These are phyloP conservation scores for Muntiacus reevesi DNA, from an alignment of 2,113 vertebrate species.

Conservation along the genomic window DNA sequence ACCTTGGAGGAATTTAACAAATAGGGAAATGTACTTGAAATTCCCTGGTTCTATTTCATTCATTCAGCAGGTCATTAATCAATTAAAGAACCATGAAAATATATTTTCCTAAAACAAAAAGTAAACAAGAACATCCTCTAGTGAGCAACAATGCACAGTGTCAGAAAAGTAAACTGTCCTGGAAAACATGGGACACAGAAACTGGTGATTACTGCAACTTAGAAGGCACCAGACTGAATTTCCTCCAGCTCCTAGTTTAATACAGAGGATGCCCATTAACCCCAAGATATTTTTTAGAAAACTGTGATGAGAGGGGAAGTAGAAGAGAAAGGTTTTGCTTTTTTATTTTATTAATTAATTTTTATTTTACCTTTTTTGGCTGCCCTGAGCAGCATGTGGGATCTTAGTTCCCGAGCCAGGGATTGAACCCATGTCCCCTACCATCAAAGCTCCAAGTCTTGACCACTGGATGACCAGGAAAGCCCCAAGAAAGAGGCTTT, in stretches of 20 bases:
- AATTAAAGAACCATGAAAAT: background rate
- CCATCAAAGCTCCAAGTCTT: background rate
- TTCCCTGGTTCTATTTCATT: background rate
- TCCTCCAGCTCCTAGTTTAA: background rate
- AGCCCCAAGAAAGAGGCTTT: background rate
- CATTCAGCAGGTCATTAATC: background rate
- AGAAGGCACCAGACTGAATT: background rate
- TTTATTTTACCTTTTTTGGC: background rate
- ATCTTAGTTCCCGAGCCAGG: background rate
- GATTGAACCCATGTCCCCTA: background rate
- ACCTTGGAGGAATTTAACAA: background rate
- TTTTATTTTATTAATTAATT: background rate
- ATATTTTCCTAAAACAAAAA: constrained; percentile 26
- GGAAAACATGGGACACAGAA: background rate
- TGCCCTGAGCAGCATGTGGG: background rate
- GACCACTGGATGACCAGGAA: background rate
- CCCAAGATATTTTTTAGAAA: background rate
- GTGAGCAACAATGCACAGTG: background rate
- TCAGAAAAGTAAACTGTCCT: background rate
- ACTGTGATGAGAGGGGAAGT: background rate
- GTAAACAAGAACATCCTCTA: background rate
- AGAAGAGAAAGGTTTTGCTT: background rate
- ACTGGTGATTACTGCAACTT: background rate
- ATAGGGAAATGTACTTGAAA: background rate
- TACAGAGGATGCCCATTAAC: background rate